A percentile compares a stretch with the other conserved stretches of the same genome.
Conservation (phyloP, 2,888 invertebrate species). For the Lasioglossum vierecki region DNA sequence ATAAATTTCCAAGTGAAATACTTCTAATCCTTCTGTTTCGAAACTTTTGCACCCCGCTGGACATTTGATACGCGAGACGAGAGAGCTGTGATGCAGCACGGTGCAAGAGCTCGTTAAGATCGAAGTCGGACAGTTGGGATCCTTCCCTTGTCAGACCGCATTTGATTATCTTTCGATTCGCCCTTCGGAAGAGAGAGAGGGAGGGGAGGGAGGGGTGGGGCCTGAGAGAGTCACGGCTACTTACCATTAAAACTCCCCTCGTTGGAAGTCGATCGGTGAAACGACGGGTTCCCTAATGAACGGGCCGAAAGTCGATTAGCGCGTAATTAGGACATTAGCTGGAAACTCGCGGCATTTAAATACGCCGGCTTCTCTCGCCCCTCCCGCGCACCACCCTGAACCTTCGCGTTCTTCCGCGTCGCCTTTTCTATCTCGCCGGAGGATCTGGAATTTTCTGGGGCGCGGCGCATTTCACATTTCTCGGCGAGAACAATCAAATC, state of each 20-base stretch:
- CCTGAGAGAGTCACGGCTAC: slow-evolving; percentile 17
- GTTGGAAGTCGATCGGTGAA: slow-evolving; percentile 41
- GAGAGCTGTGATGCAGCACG: neutral
- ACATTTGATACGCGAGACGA: too few species aligned
- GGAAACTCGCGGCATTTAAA: slow-evolving; percentile 44
- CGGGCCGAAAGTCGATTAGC: slow-evolving; percentile 52
- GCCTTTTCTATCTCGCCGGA: neutral
- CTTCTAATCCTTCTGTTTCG: too few species aligned
- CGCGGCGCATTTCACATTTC: neutral
- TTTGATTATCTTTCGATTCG: slow-evolving; percentile 50
- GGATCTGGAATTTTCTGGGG: neutral
- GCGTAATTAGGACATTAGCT: slow-evolving; percentile 54
- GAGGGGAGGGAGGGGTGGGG: neutral
- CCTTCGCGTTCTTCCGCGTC: neutral
- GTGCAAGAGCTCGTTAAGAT: neutral
- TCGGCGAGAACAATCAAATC: neutral
- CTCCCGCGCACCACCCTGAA: neutral
- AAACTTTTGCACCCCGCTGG: too few species aligned
- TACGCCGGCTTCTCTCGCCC: slow-evolving; percentile 1
- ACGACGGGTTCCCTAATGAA: slow-evolving; percentile 36
- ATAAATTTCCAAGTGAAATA: too few species aligned
- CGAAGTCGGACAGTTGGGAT: neutral
- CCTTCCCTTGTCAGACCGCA: neutral
- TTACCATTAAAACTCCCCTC: slow-evolving; percentile 37
- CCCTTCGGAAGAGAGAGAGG: neutral